A percentile compares a stretch with the other conserved stretches of the same genome.
phyloP scores from a whole-genome alignment of 1,140 invertebrate species.

The Piezodorus guildinii region DNA sequence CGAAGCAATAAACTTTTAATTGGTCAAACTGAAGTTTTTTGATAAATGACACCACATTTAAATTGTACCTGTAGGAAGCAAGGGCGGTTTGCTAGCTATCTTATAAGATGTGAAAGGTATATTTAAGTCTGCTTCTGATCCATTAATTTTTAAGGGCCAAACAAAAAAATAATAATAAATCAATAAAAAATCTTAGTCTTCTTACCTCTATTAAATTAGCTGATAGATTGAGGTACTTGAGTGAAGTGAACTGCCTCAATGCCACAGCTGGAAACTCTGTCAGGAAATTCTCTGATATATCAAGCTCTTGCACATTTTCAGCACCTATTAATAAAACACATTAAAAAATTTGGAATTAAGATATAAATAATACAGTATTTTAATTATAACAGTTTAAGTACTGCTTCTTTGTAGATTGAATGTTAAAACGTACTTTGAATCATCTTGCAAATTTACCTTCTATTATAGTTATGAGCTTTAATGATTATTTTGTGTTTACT shows the following conservation, averaged over 20 bases:
- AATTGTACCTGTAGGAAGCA: too few relatives aligned
- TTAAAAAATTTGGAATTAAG: background rate
- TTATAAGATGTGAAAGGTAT: too few relatives aligned
- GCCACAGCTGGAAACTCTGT: slow-evolving; percentile 64
- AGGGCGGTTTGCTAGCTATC: too few relatives aligned
- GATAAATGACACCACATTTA: too few relatives aligned
- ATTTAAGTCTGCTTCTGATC: too few relatives aligned
- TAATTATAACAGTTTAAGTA: slow-evolving; percentile 47
- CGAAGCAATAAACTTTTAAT: too few relatives aligned
- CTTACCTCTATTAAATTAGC: slow-evolving; percentile 70
- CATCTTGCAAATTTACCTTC: too few relatives aligned
- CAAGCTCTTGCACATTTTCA: slow-evolving; percentile 57
- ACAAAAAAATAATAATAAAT: too few relatives aligned
- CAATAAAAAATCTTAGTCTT: background rate
- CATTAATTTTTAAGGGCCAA: too few relatives aligned
- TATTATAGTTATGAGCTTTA: too few relatives aligned
- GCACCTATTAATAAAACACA: slow-evolving; percentile 41
- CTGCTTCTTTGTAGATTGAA: slow-evolving; percentile 51
- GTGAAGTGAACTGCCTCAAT: slow-evolving; percentile 49
- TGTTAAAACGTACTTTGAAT: background rate
- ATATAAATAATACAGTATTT: background rate
- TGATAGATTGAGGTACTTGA: slow-evolving; percentile 65
- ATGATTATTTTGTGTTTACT: too few relatives aligned
- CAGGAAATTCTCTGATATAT: slow-evolving; percentile 76
- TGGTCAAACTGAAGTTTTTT: too few relatives aligned